Base-by-base conservation (phyloP, 1,140 invertebrate species). In the Anastrepha obliqua region DNA sequence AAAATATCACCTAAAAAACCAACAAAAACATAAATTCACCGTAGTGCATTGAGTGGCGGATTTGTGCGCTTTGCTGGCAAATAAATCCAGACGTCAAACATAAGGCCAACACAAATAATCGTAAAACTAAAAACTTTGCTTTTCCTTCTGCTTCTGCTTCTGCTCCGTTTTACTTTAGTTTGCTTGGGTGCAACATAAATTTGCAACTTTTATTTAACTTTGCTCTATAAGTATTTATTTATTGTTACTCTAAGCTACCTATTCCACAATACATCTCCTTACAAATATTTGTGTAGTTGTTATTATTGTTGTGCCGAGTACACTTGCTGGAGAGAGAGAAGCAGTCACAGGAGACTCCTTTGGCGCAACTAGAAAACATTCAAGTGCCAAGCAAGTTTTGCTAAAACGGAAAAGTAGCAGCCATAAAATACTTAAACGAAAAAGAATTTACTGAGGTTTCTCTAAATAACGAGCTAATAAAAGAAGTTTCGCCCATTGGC, bases 181-280 rank as follows among this genome's bases (percentile, higher is more conserved):
- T 29, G 44, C 44, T 74, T 47, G 44, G 74, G 47, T 51, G 74
- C 74, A 81, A 81, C 47, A 81, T 81, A 81, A 81, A 81, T 81
- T 55, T 42, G 17, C 47, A 81, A 81, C 47, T 81, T 58, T 55
- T 81, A n/a, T 44, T 74, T n/a, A 44, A 74, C 13, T 74, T 74
- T 47, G 17, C 44, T 13, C 70, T 47, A 29, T 3, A 67, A 42
- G 29, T 44, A 47, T 47, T 44, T 74, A 74, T 74, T 42, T 74
- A 74, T 42, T 47, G 39, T 74, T 74, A 44, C 67, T 39, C 39
- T 44, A 44, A n/a, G 67, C 42, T n/a, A 74, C 42, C 6, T 42
- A 65, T 39, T 67, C 20, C 51, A 55, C 6, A 55, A 55, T 55
- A 55, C 11, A 55, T 74, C 13, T 29, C 20, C 64, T 6, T 39